A percentile compares a stretch with the other conserved stretches of the same genome.
These are phyloP conservation scores for Antigone vipio DNA, from an alignment of 2,113 vertebrate genomes.

Conservation along the genomic window DNA sequence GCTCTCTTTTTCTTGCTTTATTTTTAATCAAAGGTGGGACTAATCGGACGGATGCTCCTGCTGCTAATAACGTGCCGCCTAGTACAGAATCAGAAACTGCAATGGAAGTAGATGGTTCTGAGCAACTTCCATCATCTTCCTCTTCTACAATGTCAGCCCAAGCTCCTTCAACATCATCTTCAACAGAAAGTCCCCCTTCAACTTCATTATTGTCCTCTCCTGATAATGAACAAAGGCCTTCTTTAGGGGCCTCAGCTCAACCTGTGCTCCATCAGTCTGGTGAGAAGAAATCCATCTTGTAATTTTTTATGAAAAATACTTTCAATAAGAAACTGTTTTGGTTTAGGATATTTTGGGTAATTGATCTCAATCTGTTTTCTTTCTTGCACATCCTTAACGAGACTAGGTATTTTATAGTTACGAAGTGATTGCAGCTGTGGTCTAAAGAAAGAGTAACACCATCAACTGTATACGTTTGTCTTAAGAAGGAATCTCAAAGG, in stretches of 20 bases:
- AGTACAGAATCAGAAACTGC: slow-evolving; percentile 70
- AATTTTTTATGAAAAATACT: neutral
- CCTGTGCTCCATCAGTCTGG: slow-evolving; percentile 73
- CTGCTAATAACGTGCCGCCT: slow-evolving; percentile 48
- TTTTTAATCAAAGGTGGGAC: slow-evolving; percentile 68
- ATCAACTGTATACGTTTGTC: neutral
- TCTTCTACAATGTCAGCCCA: slow-evolving; percentile 79
- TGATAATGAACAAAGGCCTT: slow-evolving; percentile 79
- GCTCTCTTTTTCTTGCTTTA: neutral
- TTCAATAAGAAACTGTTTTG: neutral
- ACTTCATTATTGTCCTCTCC: slow-evolving; percentile 79
- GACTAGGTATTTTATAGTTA: neutral
- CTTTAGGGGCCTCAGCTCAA: slow-evolving; percentile 66
- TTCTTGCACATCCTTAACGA: neutral
- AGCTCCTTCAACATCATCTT: slow-evolving; percentile 78
- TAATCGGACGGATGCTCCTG: slow-evolving; percentile 74
- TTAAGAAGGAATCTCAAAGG: neutral
- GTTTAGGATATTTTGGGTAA: neutral
- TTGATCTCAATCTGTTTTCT: neutral
- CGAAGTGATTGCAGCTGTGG: neutral
- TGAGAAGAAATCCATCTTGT: slow-evolving; percentile 66
- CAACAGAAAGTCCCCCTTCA: slow-evolving; percentile 78
- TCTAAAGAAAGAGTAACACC: neutral
- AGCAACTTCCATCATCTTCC: slow-evolving; percentile 74
- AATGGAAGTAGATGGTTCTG: slow-evolving; percentile 76